Conservation (phyloP, 2,797 vertebrate genomes). For the Sitta carolinensis region DNA sequence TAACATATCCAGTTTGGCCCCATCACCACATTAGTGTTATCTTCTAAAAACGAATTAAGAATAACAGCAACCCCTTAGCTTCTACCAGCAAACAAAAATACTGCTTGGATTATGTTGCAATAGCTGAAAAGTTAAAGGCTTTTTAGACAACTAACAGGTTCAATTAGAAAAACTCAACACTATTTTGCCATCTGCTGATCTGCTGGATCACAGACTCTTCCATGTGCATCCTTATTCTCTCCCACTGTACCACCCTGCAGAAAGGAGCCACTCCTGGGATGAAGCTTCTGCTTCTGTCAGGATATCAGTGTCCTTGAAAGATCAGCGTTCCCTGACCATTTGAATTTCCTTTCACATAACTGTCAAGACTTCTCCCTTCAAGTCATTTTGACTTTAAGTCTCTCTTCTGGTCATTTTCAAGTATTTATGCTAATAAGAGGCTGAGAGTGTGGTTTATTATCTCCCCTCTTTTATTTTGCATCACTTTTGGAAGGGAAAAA, state of each 20-base stretch:
- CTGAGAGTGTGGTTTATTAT: neutral
- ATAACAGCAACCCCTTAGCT: neutral
- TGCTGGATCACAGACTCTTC: neutral
- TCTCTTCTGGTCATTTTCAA: neutral
- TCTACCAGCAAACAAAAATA: neutral
- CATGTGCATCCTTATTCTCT: constrained; percentile 41
- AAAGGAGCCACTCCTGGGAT: constrained; percentile 75
- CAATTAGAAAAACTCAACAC: neutral
- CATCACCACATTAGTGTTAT: neutral
- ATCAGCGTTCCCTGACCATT: neutral
- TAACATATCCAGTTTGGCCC: neutral
- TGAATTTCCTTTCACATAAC: neutral
- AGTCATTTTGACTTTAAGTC: neutral
- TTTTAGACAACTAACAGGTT: neutral
- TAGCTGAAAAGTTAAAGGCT: neutral
- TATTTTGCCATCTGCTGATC: constrained; percentile 42
- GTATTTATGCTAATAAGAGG: neutral
- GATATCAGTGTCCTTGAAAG: neutral
- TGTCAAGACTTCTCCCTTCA: neutral
- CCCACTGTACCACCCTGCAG: constrained; percentile 57
- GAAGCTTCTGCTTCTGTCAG: constrained; percentile 26
- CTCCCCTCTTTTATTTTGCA: neutral
- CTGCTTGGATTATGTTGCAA: neutral
- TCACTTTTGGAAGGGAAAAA: neutral
- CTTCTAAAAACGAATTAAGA: neutral